Evolutionary conservation across 2,113 vertebrate species (phyloP), one percentile per base, ranked within the genome.

Genomic region (Microcebus lehilahytsara): DNA sequence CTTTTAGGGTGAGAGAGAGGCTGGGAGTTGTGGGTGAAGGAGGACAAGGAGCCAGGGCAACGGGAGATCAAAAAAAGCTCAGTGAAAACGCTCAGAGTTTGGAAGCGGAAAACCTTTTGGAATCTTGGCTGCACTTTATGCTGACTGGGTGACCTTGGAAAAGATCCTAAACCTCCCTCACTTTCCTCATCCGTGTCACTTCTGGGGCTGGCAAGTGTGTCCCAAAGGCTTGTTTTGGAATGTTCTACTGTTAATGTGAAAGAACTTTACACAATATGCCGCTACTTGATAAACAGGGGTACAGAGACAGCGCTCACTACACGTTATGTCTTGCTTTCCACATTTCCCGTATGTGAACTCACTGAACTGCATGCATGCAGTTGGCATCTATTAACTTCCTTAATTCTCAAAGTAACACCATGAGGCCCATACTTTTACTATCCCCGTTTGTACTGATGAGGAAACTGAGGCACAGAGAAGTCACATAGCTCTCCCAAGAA

Each of bases 301-400:
- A 37, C 49, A 5, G 5, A 4, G 0, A 37, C 0, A 9, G 51
- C 1, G 13, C 22, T 62, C 13, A 20, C 60, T 4, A 4, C 4
- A 9, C 30, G 34, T 32, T 40, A 42, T 42, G 1, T 11, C 34
- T 34, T 13, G 27, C 12, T 75, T 34, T 19, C 49, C 6, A 2
- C 25, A 23, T 14, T 42, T 25, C 67, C 5, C 4, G 25, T 3
- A 6, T 20, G 49, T 9, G 32, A 60, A 32, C 49, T 62, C 56
- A 32, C 17, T 32, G n/a, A n/a, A 51, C 6, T 30, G 34, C n/a
- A 22, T 40, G 32, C 9, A 20, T 40, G 32, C 9, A 20, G 9
- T 49, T 12, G 30, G 22, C 17, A 12, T 66, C 49, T n/a, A 8
- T 20, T 37, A 23, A 14, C 11, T 32, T 32, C 11, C 16, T 79